These are phyloP conservation scores for Meteorus cinctellus DNA, from an alignment of 2,888 invertebrate genomes.

Conservation along the genomic window DNA sequence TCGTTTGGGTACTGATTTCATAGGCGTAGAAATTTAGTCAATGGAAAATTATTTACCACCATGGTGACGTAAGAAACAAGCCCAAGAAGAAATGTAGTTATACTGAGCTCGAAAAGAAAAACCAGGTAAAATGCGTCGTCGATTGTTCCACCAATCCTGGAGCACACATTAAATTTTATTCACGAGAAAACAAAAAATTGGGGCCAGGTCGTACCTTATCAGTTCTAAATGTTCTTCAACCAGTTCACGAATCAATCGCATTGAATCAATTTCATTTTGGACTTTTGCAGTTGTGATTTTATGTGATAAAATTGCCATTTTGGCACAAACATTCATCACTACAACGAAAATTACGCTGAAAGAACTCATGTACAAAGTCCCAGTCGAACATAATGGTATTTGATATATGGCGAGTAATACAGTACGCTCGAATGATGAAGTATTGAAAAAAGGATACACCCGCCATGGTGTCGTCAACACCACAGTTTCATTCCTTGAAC, in stretches of 20 bases:
- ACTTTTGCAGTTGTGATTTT: slow-evolving; percentile 37
- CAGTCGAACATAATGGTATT: background rate
- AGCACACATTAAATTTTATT: background rate
- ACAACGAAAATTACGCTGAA: slow-evolving; percentile 34
- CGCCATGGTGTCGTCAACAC: slow-evolving; percentile 15
- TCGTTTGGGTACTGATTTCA: too few species aligned
- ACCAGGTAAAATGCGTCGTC: slow-evolving; percentile 18
- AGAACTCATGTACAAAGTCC: background rate
- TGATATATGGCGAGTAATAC: slow-evolving; percentile 17
- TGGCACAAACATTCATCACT: slow-evolving; percentile 44
- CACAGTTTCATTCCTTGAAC: slow-evolving; percentile 6
- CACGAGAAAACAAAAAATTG: background rate
- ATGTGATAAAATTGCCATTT: slow-evolving; percentile 41
- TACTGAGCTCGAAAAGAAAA: slow-evolving; percentile 18
- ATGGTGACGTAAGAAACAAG: slow-evolving; percentile 23
- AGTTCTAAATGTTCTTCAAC: slow-evolving; percentile 18
- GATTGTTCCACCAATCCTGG: slow-evolving; percentile 4
- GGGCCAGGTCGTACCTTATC: background rate
- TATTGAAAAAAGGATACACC: background rate
- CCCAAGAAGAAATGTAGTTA: slow-evolving; percentile 6
- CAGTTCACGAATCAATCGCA: background rate
- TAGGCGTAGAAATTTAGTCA: too few species aligned
- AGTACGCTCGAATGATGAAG: background rate
- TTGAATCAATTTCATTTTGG: background rate
- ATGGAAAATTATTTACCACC: background rate